A percentile compares a stretch with the other conserved stretches of the same genome.
phyloP scores from a whole-genome alignment of 1,140 invertebrate species.

The Bombus waltoni region DNA sequence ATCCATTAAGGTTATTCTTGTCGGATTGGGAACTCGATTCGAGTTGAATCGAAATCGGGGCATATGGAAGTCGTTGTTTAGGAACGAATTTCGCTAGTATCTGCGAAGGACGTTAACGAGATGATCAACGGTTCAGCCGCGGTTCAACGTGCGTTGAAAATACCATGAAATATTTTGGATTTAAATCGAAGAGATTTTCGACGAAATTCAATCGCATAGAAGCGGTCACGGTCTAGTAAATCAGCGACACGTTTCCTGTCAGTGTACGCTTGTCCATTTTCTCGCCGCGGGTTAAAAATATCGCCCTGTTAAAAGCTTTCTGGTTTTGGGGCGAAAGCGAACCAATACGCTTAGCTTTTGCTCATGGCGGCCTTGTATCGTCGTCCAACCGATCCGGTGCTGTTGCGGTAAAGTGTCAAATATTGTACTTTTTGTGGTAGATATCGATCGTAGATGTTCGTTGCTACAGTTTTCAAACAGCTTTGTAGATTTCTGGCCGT shows the following conservation, averaged over 20 bases:
- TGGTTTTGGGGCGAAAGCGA: slow-evolving; percentile 33
- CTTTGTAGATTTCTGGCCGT: neutral
- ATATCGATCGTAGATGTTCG: too few relatives aligned
- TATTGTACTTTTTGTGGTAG: neutral
- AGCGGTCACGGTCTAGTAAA: neutral
- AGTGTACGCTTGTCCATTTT: neutral
- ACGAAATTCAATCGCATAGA: neutral
- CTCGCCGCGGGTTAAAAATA: slow-evolving; percentile 32
- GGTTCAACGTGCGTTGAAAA: neutral
- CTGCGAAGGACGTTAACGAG: neutral
- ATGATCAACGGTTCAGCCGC: neutral
- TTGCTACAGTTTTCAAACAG: neutral
- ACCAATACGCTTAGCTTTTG: neutral
- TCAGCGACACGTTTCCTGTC: slow-evolving; percentile 5
- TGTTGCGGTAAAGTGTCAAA: neutral
- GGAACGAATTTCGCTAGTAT: too few relatives aligned
- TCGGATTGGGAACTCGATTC: neutral
- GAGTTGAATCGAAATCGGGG: neutral
- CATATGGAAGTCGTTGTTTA: neutral
- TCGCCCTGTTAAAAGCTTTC: slow-evolving; percentile 35
- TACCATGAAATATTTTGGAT: neutral
- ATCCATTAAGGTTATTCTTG: neutral
- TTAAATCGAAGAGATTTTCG: neutral
- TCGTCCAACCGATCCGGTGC: neutral
- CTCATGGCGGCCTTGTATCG: neutral